Base-by-base conservation (phyloP, 2,888 invertebrate species). In the Schrankia costaestrigalis region DNA sequence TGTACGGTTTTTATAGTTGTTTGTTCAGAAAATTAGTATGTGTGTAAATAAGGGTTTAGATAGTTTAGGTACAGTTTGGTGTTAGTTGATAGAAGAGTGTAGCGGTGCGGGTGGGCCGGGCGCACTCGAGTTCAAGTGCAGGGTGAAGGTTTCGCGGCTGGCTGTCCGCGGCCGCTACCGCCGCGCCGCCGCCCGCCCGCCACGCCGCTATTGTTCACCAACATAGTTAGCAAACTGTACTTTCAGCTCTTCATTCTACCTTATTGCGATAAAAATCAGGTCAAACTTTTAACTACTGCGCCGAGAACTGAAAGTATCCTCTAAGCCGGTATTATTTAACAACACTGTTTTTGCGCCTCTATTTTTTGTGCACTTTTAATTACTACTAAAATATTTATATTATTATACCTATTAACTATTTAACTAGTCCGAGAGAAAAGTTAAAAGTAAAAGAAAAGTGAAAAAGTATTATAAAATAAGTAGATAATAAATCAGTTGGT, bases 51-150 rank as follows among this genome's bases (percentile, higher is more conserved):
- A n/a, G n/a, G n/a, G n/a, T n/a, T n/a, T n/a, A n/a, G n/a, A n/a
- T n/a, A n/a, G n/a, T 67, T 64, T 68, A 66, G 69, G 59, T 71
- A 71, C 58, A 65, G 64, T 66, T 68, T 70, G 56, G 69, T 65
- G 61, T 56, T 69, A 76, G 69, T 73, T 70, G 78, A 76, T 80
- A 75, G 76, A 72, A 72, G 67, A 70, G 73, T 71, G 46, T 71
- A 70, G 64, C 62, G 55, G 60, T 53, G 59, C 59, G 53, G 56
- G 46, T 54, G 49, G 54, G 46, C 43, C 51, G 41, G 40, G 39
- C 45, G 51, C 57, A 30, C 52, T 50, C 48, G 75, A 83, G 85
- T 87, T 85, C 86, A 87, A 85, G 86, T 76, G 73, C 81, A 83
- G 78, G 86, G 80, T 86, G 85, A 87, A 86, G 85, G 86, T 77